A percentile compares a stretch with the other conserved stretches of the same genome.
Evolutionary conservation across 2,113 vertebrate species (phyloP).

Genomic region (Hemichromis elongatus): DNA sequence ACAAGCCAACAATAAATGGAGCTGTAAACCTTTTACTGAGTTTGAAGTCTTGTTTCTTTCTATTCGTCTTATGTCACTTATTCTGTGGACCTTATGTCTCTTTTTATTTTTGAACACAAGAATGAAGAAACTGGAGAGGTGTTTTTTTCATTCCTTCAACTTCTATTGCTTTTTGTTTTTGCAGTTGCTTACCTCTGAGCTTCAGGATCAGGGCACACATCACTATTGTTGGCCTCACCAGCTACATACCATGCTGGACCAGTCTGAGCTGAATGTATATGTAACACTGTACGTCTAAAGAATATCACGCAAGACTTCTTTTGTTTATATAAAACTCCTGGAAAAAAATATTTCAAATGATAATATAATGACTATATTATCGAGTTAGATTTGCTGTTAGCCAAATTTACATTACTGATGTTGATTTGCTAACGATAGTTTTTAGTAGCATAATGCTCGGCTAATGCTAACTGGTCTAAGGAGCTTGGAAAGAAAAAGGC

Average conservation of each 20-base stretch:
- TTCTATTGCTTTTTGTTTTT: neutral
- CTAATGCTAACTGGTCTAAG: neutral
- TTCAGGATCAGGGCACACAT: neutral
- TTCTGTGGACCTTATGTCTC: neutral
- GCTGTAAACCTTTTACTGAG: neutral
- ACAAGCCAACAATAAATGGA: neutral
- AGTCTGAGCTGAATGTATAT: neutral
- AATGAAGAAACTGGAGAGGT: neutral
- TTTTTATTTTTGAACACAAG: neutral
- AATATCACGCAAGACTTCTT: neutral
- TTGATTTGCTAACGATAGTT: neutral
- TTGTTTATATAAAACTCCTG: neutral
- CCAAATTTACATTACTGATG: neutral
- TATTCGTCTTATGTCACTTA: neutral
- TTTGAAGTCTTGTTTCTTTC: neutral
- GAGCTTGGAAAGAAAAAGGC: too few species aligned
- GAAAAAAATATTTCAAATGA: neutral
- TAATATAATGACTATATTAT: neutral
- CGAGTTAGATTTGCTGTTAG: neutral
- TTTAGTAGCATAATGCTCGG: neutral
- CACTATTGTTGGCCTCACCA: neutral
- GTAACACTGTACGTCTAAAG: neutral
- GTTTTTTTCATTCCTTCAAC: neutral
- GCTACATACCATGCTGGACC: neutral
- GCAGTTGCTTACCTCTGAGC: neutral